phyloP scores from a whole-genome alignment of 1,140 invertebrate genomes.

The Trachymyrmex septentrionalis region DNA sequence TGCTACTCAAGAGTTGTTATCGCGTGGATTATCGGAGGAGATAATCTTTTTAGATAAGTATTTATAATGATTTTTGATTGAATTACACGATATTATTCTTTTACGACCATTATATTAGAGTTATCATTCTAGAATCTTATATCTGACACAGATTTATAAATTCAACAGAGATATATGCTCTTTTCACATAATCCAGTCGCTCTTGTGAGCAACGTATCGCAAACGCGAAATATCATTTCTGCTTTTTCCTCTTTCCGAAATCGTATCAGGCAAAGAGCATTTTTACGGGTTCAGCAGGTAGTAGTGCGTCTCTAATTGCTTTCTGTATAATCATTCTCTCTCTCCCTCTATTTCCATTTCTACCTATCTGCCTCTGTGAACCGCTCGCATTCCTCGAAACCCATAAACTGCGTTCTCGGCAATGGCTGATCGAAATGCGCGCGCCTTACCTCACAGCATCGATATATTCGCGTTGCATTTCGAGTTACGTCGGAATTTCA shows the following conservation, averaged over 20 bases:
- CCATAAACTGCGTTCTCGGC: slow-evolving; percentile 35
- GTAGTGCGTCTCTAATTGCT: slow-evolving; percentile 16
- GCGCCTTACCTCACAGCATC: slow-evolving; percentile 25
- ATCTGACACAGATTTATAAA: not conserved
- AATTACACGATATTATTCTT: not conserved
- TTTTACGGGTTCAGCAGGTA: not conserved
- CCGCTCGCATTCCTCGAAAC: slow-evolving; percentile 41
- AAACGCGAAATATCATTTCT: not conserved
- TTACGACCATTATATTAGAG: not conserved
- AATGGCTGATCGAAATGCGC: slow-evolving; percentile 43
- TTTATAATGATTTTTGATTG: not conserved
- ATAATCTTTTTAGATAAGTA: slow-evolving; percentile 11
- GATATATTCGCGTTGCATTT: slow-evolving; percentile 43
- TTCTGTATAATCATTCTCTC: slow-evolving; percentile 10
- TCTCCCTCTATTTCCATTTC: not conserved
- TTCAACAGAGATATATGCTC: not conserved
- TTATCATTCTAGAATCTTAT: not conserved
- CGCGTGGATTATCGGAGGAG: not conserved
- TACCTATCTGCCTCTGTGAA: not conserved
- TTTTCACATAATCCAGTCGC: not conserved
- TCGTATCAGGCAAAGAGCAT: slow-evolving; percentile 4
- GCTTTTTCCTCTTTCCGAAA: not conserved
- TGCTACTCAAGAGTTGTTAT: not conserved
- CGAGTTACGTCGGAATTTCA: slow-evolving; percentile 47
- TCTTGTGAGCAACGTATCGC: not conserved